Percentiles rank a stretch among this genome's conserved stretches.
Evolutionary conservation across 2,888 invertebrate species (phyloP).

Genomic region (Ormyrus labotus): DNA sequence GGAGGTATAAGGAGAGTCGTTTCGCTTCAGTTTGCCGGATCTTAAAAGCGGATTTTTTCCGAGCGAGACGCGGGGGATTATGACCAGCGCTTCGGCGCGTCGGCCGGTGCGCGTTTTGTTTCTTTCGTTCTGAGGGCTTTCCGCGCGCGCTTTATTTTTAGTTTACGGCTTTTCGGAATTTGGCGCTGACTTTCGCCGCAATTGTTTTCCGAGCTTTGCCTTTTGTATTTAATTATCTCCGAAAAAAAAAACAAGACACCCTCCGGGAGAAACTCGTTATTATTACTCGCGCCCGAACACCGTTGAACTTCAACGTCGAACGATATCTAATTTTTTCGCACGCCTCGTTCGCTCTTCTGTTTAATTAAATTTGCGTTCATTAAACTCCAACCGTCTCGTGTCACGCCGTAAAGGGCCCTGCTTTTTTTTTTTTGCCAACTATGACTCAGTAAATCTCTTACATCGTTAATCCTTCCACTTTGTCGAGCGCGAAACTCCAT

Average conservation of each 20-base stretch:
- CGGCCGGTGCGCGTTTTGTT: neutral
- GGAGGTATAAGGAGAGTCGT: neutral
- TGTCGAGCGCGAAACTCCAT: slow-evolving; percentile 4
- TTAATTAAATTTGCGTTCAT: neutral
- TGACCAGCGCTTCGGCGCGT: neutral
- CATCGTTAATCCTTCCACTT: neutral
- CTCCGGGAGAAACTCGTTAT: no score
- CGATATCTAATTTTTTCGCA: neutral
- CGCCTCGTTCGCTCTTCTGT: neutral
- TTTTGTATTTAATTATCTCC: no score
- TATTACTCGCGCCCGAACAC: no score
- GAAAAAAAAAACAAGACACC: no score
- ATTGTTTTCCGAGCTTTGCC: neutral
- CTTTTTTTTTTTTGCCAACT: no score
- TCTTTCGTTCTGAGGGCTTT: slow-evolving; percentile 6
- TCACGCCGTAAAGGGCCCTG: neutral
- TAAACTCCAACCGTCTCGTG: neutral
- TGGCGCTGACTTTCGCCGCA: neutral
- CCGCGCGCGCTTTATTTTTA: neutral
- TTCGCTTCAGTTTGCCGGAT: slow-evolving; percentile 35
- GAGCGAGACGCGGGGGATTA: neutral
- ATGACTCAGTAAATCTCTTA: slow-evolving; percentile 54
- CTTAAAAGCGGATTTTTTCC: slow-evolving; percentile 40
- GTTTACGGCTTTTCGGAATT: slow-evolving; percentile 19
- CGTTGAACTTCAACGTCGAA: no score